A percentile compares a stretch with the other conserved stretches of the same genome.
phyloP scores from a whole-genome alignment of 2,888 invertebrate genomes.

The Eilema caniola region DNA sequence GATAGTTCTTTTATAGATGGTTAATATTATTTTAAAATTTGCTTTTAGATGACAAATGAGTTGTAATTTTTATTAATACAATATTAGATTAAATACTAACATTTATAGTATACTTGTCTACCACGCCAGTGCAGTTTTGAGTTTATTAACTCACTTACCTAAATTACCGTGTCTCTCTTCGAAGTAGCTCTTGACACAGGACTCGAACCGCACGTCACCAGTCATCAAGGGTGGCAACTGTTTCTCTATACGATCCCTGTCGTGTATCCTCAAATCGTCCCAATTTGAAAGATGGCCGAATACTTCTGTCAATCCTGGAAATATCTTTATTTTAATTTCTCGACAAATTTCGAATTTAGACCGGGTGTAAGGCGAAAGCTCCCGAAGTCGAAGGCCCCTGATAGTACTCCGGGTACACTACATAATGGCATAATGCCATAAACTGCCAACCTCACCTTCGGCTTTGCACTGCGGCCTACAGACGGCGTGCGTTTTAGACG shows the following conservation, averaged over 20 bases:
- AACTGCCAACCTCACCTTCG: too few relatives aligned
- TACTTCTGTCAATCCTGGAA: conserved; percentile 29
- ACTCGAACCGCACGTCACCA: conserved; percentile 17
- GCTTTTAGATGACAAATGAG: conserved; percentile 84
- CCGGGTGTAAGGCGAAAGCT: too few relatives aligned
- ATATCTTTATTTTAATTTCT: not conserved
- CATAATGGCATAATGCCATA: too few relatives aligned
- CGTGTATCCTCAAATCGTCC: conserved; percentile 38
- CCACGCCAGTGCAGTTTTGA: too few relatives aligned
- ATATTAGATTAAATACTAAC: conserved; percentile 85
- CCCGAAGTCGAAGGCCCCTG: too few relatives aligned
- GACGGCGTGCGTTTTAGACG: too few relatives aligned
- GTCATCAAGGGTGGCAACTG: conserved; percentile 34
- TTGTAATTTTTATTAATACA: conserved; percentile 84
- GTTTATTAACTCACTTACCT: too few relatives aligned
- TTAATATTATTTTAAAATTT: conserved; percentile 83
- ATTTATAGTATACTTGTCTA: too few relatives aligned
- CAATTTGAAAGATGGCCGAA: conserved; percentile 42
- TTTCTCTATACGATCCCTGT: conserved; percentile 21
- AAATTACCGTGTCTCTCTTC: conserved; percentile 13
- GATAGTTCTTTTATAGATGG: conserved; percentile 84
- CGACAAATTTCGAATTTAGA: too few relatives aligned
- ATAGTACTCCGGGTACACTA: too few relatives aligned
- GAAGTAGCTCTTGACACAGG: conserved; percentile 29
- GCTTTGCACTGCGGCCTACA: too few relatives aligned